Conservation (phyloP, 1,140 invertebrate genomes). For the Pseudomyrmex flavicornis region DNA sequence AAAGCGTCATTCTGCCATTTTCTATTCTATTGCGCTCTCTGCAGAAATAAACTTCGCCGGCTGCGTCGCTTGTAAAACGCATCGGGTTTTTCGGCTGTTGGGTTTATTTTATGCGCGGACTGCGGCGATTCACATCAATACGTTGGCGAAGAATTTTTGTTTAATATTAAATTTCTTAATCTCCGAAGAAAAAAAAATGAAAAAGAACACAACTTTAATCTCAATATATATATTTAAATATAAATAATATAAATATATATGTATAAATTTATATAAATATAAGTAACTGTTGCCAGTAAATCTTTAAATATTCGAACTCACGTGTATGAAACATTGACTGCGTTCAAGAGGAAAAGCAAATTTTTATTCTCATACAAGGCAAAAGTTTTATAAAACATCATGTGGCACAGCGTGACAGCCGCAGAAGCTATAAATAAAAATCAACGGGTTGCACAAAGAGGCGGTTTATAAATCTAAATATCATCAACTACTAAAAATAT, state of each 20-base stretch:
- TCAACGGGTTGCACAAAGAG: conserved; percentile 27
- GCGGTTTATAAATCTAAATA: conserved; percentile 43
- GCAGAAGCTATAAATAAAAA: conserved; percentile 28
- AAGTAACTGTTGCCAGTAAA: too few relatives aligned
- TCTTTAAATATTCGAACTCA: background rate
- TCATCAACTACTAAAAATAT: conserved; percentile 46
- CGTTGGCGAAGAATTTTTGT: background rate
- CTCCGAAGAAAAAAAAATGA: background rate
- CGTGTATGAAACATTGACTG: background rate
- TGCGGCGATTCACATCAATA: background rate
- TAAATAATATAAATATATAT: background rate
- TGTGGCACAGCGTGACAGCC: background rate
- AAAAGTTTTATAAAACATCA: conserved; percentile 7
- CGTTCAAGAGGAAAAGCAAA: background rate
- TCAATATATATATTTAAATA: background rate
- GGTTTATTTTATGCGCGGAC: conserved; percentile 24
- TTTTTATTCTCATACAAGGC: background rate
- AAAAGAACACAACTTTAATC: too few relatives aligned
- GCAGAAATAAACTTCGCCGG: conserved; percentile 46
- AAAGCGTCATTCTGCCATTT: conserved; percentile 58
- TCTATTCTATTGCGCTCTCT: conserved; percentile 41
- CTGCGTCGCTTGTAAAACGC: conserved; percentile 37
- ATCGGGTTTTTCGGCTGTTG: conserved; percentile 35
- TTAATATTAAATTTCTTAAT: too few relatives aligned
- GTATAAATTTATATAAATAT: background rate